Percentiles rank a stretch among this genome's conserved stretches.
phyloP scores from a whole-genome alignment of 2,888 invertebrate genomes.

The Deilephila elpenor region DNA sequence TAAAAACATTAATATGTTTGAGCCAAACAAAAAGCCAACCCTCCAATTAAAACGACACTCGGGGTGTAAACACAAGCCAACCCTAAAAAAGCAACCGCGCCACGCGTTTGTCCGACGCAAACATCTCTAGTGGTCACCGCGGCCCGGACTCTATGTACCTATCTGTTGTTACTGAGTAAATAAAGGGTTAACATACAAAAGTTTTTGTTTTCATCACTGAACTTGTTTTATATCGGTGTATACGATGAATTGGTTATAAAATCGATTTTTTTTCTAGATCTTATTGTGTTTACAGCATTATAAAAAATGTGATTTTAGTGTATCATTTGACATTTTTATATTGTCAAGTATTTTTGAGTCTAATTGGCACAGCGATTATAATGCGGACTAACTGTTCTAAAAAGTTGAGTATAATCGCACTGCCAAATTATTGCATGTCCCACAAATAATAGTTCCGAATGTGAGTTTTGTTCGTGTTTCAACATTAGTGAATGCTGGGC shows the following conservation, averaged over 20 bases:
- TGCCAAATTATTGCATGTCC: no score
- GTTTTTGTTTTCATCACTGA: not conserved
- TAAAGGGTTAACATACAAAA: slow-evolving; percentile 34
- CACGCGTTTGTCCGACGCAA: slow-evolving; percentile 39
- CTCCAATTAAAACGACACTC: slow-evolving; percentile 35
- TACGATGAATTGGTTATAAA: not conserved
- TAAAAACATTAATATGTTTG: slow-evolving; percentile 21
- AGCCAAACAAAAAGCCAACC: slow-evolving; percentile 27
- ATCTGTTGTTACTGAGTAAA: slow-evolving; percentile 40
- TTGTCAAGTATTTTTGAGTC: no score
- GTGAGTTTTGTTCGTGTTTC: no score
- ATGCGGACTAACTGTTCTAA: no score
- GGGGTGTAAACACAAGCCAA: slow-evolving; percentile 29
- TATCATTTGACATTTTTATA: no score
- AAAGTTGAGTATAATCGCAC: no score
- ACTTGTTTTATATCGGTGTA: not conserved
- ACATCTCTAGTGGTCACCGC: slow-evolving; percentile 33
- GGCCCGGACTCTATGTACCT: slow-evolving; percentile 35
- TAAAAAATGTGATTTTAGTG: no score
- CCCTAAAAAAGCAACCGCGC: slow-evolving; percentile 43
- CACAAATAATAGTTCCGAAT: no score
- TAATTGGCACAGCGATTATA: no score
- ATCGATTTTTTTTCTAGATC: not conserved
- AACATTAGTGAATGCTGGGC: no score
- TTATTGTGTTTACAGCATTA: no score